A percentile compares a stretch with the other conserved stretches of the same genome.
Evolutionary conservation across 2,113 vertebrate genomes (phyloP).

Genomic region (Gorsachius goisagi): DNA sequence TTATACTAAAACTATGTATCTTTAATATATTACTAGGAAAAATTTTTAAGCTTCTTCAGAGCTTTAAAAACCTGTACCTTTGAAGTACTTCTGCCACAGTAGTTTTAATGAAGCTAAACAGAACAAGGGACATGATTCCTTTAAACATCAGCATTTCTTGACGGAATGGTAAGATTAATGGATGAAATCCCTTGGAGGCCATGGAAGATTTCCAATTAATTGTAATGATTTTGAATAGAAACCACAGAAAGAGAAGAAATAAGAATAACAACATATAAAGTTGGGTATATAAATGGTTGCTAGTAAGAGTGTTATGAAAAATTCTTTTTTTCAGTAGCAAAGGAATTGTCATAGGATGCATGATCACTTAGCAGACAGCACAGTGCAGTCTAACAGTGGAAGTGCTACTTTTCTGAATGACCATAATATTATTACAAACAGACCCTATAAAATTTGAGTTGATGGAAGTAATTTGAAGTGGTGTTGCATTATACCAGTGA

Average conservation of each 20-base stretch:
- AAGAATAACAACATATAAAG: neutral
- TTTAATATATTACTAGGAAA: conserved; percentile 1
- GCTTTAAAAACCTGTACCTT: neutral
- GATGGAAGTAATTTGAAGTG: neutral
- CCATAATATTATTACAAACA: neutral
- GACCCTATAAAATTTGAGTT: neutral
- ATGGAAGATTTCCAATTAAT: neutral
- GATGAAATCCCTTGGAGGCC: neutral
- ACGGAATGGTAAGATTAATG: neutral
- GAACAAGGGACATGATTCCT: neutral
- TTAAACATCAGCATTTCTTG: conserved; percentile 31
- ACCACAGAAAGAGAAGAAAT: neutral
- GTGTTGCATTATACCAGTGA: neutral
- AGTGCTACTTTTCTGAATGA: neutral
- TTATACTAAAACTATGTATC: neutral
- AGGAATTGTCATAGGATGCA: neutral
- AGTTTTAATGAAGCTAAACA: conserved; percentile 13
- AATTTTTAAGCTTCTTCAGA: neutral
- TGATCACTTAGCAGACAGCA: neutral
- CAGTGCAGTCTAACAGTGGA: neutral
- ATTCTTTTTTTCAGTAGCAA: neutral
- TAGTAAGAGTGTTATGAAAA: neutral
- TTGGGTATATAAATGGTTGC: neutral
- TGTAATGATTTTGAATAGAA: neutral
- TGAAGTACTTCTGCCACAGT: neutral